These are phyloP conservation scores for Microcebus murinus DNA, from an alignment of 2,113 vertebrate species.

Conservation along the genomic window DNA sequence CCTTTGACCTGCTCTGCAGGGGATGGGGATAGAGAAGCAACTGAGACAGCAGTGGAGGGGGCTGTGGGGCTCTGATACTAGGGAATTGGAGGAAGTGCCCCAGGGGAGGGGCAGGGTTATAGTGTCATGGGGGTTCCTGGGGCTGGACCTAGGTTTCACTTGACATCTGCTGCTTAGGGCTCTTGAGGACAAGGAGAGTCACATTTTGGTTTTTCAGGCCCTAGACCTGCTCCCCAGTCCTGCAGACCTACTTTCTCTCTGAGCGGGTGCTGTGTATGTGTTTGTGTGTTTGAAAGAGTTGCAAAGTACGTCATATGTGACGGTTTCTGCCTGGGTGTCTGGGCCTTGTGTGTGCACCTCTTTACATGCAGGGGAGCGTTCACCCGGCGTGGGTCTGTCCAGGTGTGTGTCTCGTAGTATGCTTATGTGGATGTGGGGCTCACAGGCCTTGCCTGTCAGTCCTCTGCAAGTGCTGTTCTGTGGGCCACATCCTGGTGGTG, in stretches of 20 bases:
- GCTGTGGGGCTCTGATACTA: neutral
- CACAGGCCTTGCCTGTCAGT: neutral
- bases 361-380: neutral
- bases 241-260: neutral
- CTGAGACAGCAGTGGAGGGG: neutral
- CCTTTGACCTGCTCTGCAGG: neutral
- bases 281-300: neutral
- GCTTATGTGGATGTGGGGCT: neutral
- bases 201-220: neutral
- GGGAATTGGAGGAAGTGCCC: neutral
- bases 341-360: neutral
- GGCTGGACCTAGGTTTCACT: neutral
- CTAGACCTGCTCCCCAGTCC: neutral
- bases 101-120: neutral
- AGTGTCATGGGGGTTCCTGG: neutral
- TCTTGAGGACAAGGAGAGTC: neutral
- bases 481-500: neutral
- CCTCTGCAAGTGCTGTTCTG: neutral
- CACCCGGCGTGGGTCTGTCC: neutral
- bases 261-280: neutral
- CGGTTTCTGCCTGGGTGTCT: neutral
- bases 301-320: neutral
- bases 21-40: neutral
- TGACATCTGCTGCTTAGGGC: neutral
- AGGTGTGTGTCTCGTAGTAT: neutral